Conservation (phyloP, 2,888 invertebrate species). For the Amphipoea oculea region DNA sequence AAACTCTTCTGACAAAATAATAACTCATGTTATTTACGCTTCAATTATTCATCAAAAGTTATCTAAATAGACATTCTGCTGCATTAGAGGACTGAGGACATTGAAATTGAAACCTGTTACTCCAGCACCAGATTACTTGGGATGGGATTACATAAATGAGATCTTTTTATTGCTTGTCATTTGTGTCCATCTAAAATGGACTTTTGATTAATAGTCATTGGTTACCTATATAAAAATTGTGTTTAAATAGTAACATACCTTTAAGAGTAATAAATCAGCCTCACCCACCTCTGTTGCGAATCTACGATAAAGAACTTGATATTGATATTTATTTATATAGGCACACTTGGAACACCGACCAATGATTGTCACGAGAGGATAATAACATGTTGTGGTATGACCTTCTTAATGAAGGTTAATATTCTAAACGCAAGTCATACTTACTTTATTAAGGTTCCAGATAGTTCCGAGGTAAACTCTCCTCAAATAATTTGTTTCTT, state of each 20-base stretch:
- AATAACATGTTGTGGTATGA: constrained; percentile 43
- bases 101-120: not conserved
- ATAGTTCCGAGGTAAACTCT: constrained; percentile 15
- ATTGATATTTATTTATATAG: constrained; percentile 5
- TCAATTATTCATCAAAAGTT: not conserved
- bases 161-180: not conserved
- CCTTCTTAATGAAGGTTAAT: constrained; percentile 58
- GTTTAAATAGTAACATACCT: constrained; percentile 30
- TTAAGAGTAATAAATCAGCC: not conserved
- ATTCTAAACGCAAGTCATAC: constrained; percentile 48
- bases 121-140: not conserved
- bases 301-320: constrained; percentile 5
- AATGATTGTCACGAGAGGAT: constrained; percentile 14
- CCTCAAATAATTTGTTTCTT: constrained; percentile 12
- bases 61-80: not conserved
- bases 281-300: constrained; percentile 16
- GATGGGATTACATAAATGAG: not conserved
- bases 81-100: not conserved
- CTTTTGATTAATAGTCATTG: not conserved
- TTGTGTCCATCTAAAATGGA: not conserved
- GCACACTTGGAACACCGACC: not conserved
- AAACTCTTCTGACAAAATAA: not conserved
- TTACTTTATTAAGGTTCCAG: constrained; percentile 37
- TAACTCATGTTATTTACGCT: not conserved
- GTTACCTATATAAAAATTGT: not conserved